A percentile compares a stretch with the other conserved stretches of the same genome.
phyloP scores from a whole-genome alignment of 64 coral and sea anemone species.

The Exaiptasia diaphana region DNA sequence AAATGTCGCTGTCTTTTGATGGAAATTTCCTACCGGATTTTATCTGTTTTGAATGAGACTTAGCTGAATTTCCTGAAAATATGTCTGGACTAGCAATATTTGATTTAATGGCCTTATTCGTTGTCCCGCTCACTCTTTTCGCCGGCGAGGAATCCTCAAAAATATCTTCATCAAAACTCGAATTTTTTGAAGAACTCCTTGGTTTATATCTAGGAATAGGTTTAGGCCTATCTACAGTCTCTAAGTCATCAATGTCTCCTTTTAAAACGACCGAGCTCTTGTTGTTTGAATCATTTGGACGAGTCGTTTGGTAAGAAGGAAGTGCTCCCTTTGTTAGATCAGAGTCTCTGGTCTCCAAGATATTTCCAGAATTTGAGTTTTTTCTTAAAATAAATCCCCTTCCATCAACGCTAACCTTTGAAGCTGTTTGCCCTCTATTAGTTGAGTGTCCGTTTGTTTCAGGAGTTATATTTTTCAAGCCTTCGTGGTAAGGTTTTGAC shows the following conservation, averaged over 20 bases:
- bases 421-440: neutral
- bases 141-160: too few species aligned
- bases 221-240: neutral
- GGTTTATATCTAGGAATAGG: neutral
- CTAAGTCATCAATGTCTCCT: neutral
- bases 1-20: neutral
- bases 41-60: neutral
- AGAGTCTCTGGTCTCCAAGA: neutral
- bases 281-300: neutral
- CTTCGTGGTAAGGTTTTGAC: neutral
- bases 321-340: neutral
- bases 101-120: too few species aligned
- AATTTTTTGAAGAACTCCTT: too few species aligned
- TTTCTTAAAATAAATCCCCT: conserved; percentile 9
- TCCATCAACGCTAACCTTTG: neutral
- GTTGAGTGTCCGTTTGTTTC: neutral
- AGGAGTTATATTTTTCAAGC: neutral
- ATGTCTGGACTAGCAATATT: too few species aligned
- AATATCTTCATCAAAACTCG: too few species aligned
- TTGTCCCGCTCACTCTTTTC: too few species aligned
- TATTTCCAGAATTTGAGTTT: neutral
- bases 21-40: neutral
- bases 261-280: neutral
- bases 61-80: neutral
- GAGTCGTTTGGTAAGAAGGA: neutral